A percentile compares a stretch with the other conserved stretches of the same genome.
phyloP scores from a whole-genome alignment of 2,113 vertebrate species.

The Sinocyclocheilus rhinocerous region DNA sequence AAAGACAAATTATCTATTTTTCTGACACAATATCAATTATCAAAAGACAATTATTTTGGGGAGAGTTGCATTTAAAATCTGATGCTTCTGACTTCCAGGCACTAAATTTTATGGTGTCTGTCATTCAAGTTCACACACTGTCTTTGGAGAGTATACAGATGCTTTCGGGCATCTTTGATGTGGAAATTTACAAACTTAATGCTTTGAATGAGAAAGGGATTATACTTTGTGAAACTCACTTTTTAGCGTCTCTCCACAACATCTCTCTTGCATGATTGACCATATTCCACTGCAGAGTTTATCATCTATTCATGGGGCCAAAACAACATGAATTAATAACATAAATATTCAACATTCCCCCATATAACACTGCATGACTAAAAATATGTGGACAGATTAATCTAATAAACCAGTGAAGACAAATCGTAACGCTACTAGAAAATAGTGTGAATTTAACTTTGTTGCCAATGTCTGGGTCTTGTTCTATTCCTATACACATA shows the following conservation, averaged over 20 bases:
- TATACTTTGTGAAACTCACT: constrained; percentile 13
- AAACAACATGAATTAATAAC: constrained; percentile 43
- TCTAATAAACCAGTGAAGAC: too few relatives aligned
- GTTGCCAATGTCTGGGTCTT: not conserved
- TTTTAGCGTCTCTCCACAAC: constrained; percentile 15
- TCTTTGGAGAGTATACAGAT: constrained; percentile 18
- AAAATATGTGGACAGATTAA: not conserved
- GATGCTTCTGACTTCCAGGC: not conserved
- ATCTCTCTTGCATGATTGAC: constrained; percentile 56
- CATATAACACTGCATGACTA: not conserved
- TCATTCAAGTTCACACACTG: constrained; percentile 30
- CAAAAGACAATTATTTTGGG: not conserved
- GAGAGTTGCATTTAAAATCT: not conserved
- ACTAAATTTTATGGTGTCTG: not conserved
- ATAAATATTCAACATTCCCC: constrained; percentile 34
- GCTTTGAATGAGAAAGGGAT: constrained; percentile 44
- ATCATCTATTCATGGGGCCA: constrained; percentile 63
- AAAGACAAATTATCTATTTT: not conserved
- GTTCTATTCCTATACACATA: not conserved
- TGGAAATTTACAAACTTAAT: constrained; percentile 48
- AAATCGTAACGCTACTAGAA: not conserved
- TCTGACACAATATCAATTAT: not conserved
- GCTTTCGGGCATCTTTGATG: constrained; percentile 47
- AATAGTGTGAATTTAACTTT: not conserved
- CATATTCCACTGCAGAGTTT: constrained; percentile 44